Evolutionary conservation across 1,140 invertebrate genomes (phyloP).

Genomic region (Diabrotica undecimpunctata): DNA sequence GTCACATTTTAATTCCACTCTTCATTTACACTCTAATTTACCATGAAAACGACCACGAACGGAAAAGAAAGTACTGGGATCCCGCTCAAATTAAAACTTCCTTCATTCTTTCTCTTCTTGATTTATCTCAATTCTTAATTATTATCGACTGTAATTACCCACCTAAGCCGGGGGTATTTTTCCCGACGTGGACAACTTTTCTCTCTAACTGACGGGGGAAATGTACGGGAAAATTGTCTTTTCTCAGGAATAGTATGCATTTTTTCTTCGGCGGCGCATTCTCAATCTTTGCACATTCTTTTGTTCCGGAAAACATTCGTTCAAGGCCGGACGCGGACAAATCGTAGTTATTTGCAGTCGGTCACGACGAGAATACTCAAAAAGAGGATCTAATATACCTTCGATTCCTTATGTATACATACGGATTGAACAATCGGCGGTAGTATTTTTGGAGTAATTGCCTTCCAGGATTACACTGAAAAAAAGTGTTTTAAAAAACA

Average conservation of each 20-base stretch:
- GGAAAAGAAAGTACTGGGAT: not conserved
- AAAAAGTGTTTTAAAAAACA: too few relatives aligned
- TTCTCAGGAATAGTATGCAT: constrained; percentile 44
- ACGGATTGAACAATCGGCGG: not conserved
- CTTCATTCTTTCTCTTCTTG: constrained; percentile 21
- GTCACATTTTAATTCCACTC: constrained; percentile 17
- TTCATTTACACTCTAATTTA: constrained; percentile 19
- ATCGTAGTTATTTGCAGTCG: constrained; percentile 46
- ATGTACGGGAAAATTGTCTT: constrained; percentile 46
- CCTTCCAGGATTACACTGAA: too few relatives aligned
- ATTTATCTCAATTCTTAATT: constrained; percentile 22
- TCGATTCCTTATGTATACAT: not conserved
- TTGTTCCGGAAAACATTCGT: constrained; percentile 40
- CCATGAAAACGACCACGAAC: constrained; percentile 15
- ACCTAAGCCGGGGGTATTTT: constrained; percentile 32
- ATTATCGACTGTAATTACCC: constrained; percentile 24
- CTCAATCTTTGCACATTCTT: constrained; percentile 45
- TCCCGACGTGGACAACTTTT: constrained; percentile 25
- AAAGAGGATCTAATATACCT: constrained; percentile 16
- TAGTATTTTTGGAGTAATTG: too few relatives aligned
- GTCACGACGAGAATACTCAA: constrained; percentile 43
- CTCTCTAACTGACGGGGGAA: constrained; percentile 39
- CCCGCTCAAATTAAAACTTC: constrained; percentile 20
- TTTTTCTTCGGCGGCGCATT: constrained; percentile 38
- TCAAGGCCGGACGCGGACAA: constrained; percentile 44